phyloP scores from a whole-genome alignment of 2,113 vertebrate genomes.

The Glaucomys volans region DNA sequence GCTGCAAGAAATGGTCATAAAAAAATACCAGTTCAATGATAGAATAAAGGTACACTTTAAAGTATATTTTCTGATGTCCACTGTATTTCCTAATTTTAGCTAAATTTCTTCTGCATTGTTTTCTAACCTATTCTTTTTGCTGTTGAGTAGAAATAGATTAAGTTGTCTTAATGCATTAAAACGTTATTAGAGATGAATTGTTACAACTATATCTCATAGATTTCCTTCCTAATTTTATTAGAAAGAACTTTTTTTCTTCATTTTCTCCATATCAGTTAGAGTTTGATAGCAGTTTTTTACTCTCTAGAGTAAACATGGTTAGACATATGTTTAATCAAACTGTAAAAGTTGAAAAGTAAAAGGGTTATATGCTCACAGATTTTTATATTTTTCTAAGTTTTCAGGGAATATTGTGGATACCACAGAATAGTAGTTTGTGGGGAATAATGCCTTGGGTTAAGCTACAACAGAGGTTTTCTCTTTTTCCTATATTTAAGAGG shows the following conservation, averaged over 20 bases:
- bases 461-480: not conserved
- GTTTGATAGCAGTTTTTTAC: not conserved
- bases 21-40: slow-evolving; percentile 92
- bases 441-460: not conserved
- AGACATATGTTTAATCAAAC: slow-evolving; percentile 32
- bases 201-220: slow-evolving; percentile 1
- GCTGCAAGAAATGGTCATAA: slow-evolving; percentile 91
- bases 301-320: not conserved
- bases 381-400: slow-evolving; percentile 3
- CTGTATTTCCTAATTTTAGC: slow-evolving; percentile 30
- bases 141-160: slow-evolving; percentile 31
- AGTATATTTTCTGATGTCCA: slow-evolving; percentile 55
- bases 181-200: slow-evolving; percentile 20
- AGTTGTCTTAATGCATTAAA: slow-evolving; percentile 14
- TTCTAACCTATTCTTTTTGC: slow-evolving; percentile 21
- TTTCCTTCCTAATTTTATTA: slow-evolving; percentile 54
- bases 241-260: not conserved
- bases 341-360: slow-evolving; percentile 29
- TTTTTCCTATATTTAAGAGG: slow-evolving; percentile 1
- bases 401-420: not conserved
- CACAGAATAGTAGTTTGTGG: not conserved
- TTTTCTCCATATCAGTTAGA: not conserved
- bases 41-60: slow-evolving; percentile 89
- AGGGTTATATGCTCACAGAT: not conserved
- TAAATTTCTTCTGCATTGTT: not conserved